Conservation (phyloP, 2,113 vertebrate species). For the Macaca fascicularis region T2T-MFA8v1.1 NC_088380.1:17844501-17845000, state of each 20-base stretch:
- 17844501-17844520: neutral
- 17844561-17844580: neutral
- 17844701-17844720: neutral
- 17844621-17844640: neutral
- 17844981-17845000: neutral
- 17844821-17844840: neutral
- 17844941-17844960: neutral
- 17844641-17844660: neutral
- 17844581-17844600: neutral
- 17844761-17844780: neutral
- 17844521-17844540: neutral
- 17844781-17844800: neutral
- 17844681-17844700: too few relatives aligned
- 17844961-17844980: neutral
- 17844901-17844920: neutral
- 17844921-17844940: neutral
- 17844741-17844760: neutral
- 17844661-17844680: neutral
- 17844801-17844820: neutral
- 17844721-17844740: neutral
- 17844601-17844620: neutral
- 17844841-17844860: neutral
- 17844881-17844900: neutral
- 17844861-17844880: neutral
- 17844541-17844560: neutral